These are phyloP conservation scores for Enteromius mattozi DNA, from an alignment of 2,797 vertebrate genomes.

Conservation along the genomic window DNA sequence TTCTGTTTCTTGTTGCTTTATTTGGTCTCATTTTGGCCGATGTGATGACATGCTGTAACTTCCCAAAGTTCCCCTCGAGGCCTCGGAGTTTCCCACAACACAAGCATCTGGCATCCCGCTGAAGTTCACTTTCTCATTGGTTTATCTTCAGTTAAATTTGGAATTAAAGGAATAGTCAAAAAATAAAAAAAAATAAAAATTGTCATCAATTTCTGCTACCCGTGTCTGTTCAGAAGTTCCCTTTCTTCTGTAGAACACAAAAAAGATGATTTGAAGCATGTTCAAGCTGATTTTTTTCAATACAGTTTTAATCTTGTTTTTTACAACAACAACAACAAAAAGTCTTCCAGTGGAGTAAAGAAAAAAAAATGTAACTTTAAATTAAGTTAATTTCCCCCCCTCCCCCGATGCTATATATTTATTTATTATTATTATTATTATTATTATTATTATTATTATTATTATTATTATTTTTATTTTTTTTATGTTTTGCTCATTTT, in stretches of 20 bases:
- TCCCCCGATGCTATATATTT: neutral
- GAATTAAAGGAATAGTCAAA: neutral
- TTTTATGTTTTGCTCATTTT: neutral
- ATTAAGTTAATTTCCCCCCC: neutral
- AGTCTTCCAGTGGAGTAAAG: neutral
- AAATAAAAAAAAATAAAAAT: neutral
- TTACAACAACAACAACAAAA: neutral
- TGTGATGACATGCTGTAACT: slow-evolving; percentile 28
- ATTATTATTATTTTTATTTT: too few relatives aligned
- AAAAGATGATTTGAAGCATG: neutral
- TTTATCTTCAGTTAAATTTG: neutral
- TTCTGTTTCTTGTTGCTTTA: slow-evolving; percentile 17
- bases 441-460: too few relatives aligned
- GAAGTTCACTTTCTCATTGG: slow-evolving; percentile 12
- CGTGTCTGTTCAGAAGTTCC: neutral
- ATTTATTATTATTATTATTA: too few relatives aligned
- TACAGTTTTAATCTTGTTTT: neutral
- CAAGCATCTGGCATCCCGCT: slow-evolving; percentile 14
- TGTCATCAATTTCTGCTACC: neutral
- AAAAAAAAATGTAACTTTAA: neutral
- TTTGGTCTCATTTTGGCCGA: slow-evolving; percentile 8
- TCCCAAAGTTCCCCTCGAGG: slow-evolving; percentile 22
- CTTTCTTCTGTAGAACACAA: neutral
- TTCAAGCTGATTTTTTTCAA: neutral
- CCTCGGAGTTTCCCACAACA: slow-evolving; percentile 25